Percentiles rank a stretch among this genome's conserved stretches.
phyloP scores from a whole-genome alignment of 2,888 invertebrate genomes.

The Plagodis pulveraria region DNA sequence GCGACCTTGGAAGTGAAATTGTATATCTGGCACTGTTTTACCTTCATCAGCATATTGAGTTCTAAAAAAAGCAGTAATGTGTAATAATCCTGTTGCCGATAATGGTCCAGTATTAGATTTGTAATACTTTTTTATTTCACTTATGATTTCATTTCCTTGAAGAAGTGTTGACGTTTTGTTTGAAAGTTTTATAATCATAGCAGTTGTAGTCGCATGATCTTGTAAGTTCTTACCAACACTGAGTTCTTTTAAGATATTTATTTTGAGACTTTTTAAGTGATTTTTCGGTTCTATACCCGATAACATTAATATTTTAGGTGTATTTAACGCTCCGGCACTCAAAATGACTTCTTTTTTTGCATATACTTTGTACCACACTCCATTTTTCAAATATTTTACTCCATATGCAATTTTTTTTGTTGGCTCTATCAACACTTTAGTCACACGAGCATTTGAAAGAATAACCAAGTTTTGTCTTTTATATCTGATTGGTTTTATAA shows the following conservation, averaged over 20 bases:
- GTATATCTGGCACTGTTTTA: conserved; percentile 86
- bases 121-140: conserved; percentile 66
- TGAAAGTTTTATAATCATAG: conserved; percentile 80
- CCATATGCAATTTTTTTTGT: conserved; percentile 55
- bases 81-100: conserved; percentile 82
- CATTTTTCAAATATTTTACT: conserved; percentile 55
- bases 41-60: conserved; percentile 80
- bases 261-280: conserved; percentile 72
- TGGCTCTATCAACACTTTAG: conserved; percentile 81
- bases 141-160: conserved; percentile 55
- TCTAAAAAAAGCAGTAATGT: conserved; percentile 85
- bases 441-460: conserved; percentile 79
- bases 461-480: conserved; percentile 77
- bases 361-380: conserved; percentile 43
- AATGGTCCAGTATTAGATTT: conserved; percentile 69
- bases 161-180: conserved; percentile 79
- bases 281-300: conserved; percentile 86
- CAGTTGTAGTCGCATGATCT: conserved; percentile 86
- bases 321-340: conserved; percentile 85
- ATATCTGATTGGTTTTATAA: conserved; percentile 85
- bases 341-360: conserved; percentile 86
- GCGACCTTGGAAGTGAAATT: conserved; percentile 86
- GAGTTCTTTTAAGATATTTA: conserved; percentile 84
- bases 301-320: conserved; percentile 86
- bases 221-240: conserved; percentile 90